Evolutionary conservation across 2,113 vertebrate species (phyloP).

Genomic region (Fukomys damarensis): DNA sequence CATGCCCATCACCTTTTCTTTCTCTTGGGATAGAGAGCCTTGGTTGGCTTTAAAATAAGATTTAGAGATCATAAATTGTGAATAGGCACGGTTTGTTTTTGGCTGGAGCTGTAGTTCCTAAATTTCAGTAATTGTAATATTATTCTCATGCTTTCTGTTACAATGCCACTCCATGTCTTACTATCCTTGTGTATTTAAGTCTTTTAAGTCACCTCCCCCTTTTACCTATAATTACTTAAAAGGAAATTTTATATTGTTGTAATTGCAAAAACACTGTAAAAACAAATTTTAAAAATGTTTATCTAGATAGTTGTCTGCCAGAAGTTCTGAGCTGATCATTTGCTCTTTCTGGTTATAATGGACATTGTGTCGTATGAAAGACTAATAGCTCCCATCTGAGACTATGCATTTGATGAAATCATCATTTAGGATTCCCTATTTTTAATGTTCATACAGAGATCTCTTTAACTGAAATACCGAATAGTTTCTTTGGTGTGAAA

Average conservation of each 20-base stretch:
- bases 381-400: background rate
- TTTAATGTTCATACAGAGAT: too few species aligned
- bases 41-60: background rate
- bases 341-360: background rate
- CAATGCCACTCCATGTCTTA: background rate
- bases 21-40: background rate
- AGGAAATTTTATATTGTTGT: background rate
- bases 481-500: too few species aligned
- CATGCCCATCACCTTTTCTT: background rate
- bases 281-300: background rate
- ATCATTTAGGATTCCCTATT: too few species aligned
- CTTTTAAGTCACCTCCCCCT: background rate
- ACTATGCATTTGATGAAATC: background rate
- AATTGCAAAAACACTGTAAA: background rate
- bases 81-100: background rate
- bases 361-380: background rate
- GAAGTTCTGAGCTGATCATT: background rate
- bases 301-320: background rate
- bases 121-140: background rate
- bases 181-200: background rate
- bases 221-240: background rate
- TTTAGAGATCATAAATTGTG: background rate
- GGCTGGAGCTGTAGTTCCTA: background rate
- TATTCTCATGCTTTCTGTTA: background rate
- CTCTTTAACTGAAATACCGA: too few species aligned